Conservation (phyloP, 2,113 vertebrate species). For the Tauraco erythrolophus region DNA sequence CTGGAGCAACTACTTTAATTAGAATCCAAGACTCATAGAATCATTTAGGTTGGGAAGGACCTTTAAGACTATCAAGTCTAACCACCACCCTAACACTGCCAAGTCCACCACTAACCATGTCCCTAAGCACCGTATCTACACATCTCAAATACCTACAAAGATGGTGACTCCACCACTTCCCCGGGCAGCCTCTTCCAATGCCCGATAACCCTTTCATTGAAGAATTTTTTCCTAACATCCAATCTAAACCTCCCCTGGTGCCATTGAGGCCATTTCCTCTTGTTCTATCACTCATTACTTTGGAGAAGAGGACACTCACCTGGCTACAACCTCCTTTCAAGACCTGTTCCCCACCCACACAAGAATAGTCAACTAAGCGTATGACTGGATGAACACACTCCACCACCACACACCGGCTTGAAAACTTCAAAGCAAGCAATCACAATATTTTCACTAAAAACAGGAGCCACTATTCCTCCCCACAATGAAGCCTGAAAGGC, state of each 20-base stretch:
- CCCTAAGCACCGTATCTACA: neutral
- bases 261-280: neutral
- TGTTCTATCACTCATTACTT: neutral
- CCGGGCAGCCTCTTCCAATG: neutral
- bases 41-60: neutral
- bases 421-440: neutral
- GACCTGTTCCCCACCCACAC: neutral
- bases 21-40: neutral
- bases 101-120: neutral
- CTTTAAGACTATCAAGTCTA: neutral
- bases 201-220: no score
- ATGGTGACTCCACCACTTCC: neutral
- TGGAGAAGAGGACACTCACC: neutral
- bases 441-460: neutral
- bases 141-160: neutral
- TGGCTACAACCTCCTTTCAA: neutral
- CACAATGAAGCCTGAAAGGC: neutral
- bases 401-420: fast-evolving
- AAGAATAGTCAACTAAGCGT: neutral
- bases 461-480: neutral
- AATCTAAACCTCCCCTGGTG: neutral
- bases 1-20: neutral
- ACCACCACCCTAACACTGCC: neutral
- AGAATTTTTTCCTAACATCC: neutral
- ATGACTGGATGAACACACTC: neutral